Percentiles rank a stretch among this genome's conserved stretches.
Conservation (phyloP, 2,797 vertebrate species). For the Pseudocheirus occidentalis region DNA sequence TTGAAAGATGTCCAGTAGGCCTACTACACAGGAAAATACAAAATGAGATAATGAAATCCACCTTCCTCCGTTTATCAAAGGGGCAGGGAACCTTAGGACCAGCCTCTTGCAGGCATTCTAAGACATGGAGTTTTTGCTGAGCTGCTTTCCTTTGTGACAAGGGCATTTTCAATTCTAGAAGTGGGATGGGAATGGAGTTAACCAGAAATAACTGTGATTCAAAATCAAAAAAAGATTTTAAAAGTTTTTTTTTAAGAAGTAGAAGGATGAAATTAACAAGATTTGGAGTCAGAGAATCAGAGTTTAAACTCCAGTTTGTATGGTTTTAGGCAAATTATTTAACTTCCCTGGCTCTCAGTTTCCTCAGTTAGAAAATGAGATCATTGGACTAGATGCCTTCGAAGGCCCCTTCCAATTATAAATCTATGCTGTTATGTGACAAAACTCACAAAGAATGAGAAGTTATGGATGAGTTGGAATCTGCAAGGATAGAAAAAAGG, state of each 20-base stretch:
- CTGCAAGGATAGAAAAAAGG: not conserved
- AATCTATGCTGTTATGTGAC: not conserved
- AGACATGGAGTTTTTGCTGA: not conserved
- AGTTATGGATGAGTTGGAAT: not conserved
- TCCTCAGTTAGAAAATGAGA: not conserved
- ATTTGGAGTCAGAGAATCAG: not conserved
- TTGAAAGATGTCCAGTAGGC: not conserved
- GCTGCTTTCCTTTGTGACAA: not conserved
- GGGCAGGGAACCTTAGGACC: not conserved
- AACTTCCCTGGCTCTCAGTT: not conserved
- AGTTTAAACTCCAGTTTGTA: not conserved
- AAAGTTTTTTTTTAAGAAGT: not conserved
- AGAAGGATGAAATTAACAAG: not conserved
- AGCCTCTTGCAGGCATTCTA: not conserved
- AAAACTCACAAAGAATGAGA: not conserved
- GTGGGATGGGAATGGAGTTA: not conserved
- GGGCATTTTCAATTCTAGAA: not conserved
- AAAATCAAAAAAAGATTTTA: not conserved
- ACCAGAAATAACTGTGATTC: not conserved
- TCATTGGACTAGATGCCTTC: not conserved
- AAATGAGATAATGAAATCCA: not conserved
- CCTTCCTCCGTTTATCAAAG: not conserved
- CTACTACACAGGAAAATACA: not conserved
- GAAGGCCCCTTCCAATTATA: not conserved
- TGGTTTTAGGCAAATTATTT: not conserved